Conservation (phyloP, 1,140 invertebrate genomes). For the Euglossa dilemma region DNA sequence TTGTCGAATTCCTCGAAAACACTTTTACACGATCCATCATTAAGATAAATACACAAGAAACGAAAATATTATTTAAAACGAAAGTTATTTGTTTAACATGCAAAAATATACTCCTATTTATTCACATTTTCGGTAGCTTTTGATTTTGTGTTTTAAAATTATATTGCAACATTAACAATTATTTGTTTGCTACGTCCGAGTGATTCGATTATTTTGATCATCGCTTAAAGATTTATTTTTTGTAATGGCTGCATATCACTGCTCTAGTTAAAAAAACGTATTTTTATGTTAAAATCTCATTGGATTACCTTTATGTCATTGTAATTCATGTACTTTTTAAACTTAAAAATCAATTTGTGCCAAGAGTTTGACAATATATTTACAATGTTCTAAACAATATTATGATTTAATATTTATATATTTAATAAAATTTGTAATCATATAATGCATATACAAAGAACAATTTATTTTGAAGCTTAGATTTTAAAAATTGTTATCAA, state of each 20-base stretch:
- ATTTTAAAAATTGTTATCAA: not conserved
- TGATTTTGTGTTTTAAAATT: not conserved
- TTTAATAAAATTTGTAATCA: not conserved
- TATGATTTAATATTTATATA: not conserved
- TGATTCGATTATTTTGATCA: not conserved
- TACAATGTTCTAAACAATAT: not conserved
- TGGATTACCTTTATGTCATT: not conserved
- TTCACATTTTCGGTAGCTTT: not conserved
- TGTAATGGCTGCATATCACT: no score
- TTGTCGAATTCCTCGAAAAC: conserved; percentile 5
- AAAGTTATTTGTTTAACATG: not conserved
- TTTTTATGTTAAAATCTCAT: not conserved
- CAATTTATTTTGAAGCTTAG: not conserved
- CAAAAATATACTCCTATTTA: not conserved
- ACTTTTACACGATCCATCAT: conserved; percentile 10
- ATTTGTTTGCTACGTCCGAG: no score
- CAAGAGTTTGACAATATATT: not conserved
- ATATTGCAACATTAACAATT: not conserved
- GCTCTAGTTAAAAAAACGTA: not conserved
- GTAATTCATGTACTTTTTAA: not conserved
- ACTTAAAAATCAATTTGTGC: not conserved
- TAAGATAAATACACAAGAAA: not conserved
- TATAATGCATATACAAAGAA: not conserved
- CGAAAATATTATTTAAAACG: no score
- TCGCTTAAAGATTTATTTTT: not conserved